These are phyloP conservation scores for Himalopsyche japonica DNA, from an alignment of 2,888 invertebrate species.

Conservation along the genomic window DNA sequence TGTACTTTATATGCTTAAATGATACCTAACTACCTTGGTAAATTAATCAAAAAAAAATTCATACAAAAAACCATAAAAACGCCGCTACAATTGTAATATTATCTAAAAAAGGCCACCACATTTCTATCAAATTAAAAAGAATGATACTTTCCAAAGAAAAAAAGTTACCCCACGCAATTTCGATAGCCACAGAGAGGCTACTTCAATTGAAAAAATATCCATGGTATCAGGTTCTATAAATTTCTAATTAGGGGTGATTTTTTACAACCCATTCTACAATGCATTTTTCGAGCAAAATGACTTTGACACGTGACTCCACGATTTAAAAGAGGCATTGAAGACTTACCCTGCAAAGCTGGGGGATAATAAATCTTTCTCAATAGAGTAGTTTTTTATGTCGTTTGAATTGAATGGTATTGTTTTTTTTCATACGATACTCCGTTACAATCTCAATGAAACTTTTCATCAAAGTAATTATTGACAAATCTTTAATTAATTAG, in stretches of 20 bases:
- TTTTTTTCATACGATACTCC: not conserved
- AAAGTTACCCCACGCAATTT: conserved; percentile 19
- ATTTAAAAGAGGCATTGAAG: conserved; percentile 37
- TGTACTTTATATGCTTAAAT: too few species aligned
- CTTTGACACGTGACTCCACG: conserved; percentile 38
- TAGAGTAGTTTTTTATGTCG: conserved; percentile 24
- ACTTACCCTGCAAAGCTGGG: conserved; percentile 20
- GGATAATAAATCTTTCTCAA: conserved; percentile 27
- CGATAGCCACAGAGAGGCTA: conserved; percentile 19
- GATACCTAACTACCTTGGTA: too few species aligned
- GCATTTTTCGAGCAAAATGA: conserved; percentile 26
- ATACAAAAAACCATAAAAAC: too few species aligned
- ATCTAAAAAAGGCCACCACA: not conserved
- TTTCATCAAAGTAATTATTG: not conserved
- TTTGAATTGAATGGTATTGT: not conserved
- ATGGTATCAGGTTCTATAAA: conserved; percentile 37
- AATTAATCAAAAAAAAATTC: too few species aligned
- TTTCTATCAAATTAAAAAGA: not conserved
- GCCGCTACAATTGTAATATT: too few species aligned
- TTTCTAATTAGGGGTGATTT: conserved; percentile 39
- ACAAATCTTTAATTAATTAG: too few species aligned
- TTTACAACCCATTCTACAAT: not conserved
- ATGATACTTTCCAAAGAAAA: not conserved
- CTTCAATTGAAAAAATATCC: conserved; percentile 26
- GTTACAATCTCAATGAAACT: not conserved